A percentile compares a stretch with the other conserved stretches of the same genome.
Conservation (phyloP, 2,888 invertebrate genomes). For the Zhuqinia jingwanae region DNA sequence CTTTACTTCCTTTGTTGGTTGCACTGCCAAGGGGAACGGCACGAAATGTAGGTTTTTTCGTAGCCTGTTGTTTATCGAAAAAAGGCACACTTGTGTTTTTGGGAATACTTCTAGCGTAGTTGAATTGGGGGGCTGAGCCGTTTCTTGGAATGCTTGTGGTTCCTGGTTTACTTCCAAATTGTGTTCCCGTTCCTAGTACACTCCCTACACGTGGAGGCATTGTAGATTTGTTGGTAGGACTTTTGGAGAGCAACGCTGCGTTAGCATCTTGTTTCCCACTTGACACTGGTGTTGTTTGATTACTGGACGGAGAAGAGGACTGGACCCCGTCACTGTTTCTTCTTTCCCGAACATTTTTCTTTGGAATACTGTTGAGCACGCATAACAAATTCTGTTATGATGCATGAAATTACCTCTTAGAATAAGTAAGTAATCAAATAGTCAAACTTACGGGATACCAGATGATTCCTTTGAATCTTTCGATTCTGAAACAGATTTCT, state of each 20-base stretch:
- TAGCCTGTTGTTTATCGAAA: conserved; percentile 87
- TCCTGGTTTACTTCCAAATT: conserved; percentile 65
- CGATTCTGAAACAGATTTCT: conserved; percentile 25
- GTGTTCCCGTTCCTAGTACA: conserved; percentile 64
- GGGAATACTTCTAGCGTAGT: conserved; percentile 82
- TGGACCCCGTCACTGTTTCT: conserved; percentile 77
- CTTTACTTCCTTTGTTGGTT: conserved; percentile 73
- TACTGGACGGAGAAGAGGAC: conserved; percentile 67
- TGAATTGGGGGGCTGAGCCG: conserved; percentile 79
- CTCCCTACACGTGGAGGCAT: conserved; percentile 77
- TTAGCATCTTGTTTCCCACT: conserved; percentile 58
- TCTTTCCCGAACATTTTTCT: conserved; percentile 65
- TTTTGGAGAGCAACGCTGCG: conserved; percentile 61
- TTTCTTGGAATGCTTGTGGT: conserved; percentile 78
- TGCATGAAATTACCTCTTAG: background rate
- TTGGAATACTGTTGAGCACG: conserved; percentile 64
- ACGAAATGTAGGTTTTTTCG: conserved; percentile 82
- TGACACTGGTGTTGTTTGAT: conserved; percentile 63
- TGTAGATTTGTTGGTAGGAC: conserved; percentile 69
- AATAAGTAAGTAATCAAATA: background rate
- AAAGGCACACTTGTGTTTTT: conserved; percentile 94
- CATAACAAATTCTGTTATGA: no score
- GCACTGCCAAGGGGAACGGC: conserved; percentile 77
- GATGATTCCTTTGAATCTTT: conserved; percentile 59
- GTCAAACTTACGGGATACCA: conserved; percentile 58